phyloP scores from a whole-genome alignment of 2,113 vertebrate genomes.

The Campylomormyrus numenius region DNA sequence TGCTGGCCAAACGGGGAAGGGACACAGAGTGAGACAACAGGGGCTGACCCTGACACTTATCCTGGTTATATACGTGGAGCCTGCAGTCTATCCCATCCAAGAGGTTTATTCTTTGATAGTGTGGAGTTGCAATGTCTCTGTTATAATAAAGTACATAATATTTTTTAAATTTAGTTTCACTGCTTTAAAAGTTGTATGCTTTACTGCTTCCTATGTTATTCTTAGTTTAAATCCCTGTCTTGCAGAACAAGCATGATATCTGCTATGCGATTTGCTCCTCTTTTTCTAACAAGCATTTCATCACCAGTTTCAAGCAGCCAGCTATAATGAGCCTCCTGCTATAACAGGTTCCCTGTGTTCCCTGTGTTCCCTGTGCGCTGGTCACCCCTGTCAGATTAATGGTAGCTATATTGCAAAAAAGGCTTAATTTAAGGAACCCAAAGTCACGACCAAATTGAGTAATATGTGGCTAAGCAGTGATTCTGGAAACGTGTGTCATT shows the following conservation, averaged over 20 bases:
- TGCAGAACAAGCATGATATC: not conserved
- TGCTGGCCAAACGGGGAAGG: too few relatives aligned
- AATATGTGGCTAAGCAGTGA: not conserved
- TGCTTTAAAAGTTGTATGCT: not conserved
- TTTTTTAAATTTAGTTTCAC: not conserved
- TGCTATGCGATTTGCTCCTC: not conserved
- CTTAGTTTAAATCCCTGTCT: not conserved
- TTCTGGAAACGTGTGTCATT: not conserved
- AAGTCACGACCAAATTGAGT: not conserved
- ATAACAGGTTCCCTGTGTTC: not conserved
- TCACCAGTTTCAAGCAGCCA: not conserved
- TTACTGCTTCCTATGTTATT: not conserved
- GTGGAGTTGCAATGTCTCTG: not conserved
- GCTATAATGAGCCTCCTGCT: not conserved
- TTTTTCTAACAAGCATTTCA: not conserved
- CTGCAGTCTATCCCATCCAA: not conserved
- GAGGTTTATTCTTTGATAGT: not conserved
- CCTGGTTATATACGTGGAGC: not conserved
- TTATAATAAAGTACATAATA: not conserved
- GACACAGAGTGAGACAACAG: too few relatives aligned
- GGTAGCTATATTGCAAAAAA: not conserved
- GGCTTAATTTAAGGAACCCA: not conserved
- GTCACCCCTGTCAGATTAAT: constrained; percentile 4
- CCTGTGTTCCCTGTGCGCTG: not conserved
- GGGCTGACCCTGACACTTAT: too few relatives aligned